phyloP scores from a whole-genome alignment of 2,113 vertebrate species.

The Hippolais icterina region DNA sequence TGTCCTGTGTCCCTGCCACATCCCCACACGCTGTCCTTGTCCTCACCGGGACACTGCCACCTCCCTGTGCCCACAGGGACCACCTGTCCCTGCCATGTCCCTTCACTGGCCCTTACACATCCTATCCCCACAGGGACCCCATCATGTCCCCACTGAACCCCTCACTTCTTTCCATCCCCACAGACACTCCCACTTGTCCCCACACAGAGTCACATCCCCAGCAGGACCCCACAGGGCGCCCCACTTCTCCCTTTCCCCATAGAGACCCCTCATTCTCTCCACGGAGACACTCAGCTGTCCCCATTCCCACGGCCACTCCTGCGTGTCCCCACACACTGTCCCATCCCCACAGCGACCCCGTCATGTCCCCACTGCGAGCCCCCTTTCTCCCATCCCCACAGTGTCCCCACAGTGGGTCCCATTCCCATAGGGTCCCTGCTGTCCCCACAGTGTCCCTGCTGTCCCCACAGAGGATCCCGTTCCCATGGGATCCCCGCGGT shows the following conservation, averaged over 20 bases:
- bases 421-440: no score
- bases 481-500: no score
- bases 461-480: no score
- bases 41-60: neutral
- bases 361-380: no score
- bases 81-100: no score
- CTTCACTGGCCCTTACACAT: fast-evolving
- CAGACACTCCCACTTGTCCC: neutral
- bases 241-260: neutral
- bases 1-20: neutral
- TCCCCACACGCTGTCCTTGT: fast-evolving
- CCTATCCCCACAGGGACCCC: neutral
- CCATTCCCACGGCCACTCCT: neutral
- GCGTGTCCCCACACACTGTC: neutral
- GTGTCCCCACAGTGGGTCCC: no score
- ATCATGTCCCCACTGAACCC: no score
- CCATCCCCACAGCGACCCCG: fast-evolving
- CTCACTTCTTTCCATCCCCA: no score
- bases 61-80: neutral
- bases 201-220: neutral
- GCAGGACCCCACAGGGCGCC: neutral
- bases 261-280: neutral
- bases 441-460: no score
- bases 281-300: neutral
- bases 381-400: neutral